Conservation (phyloP, 2,888 invertebrate genomes). For the Chalcis sispes region DNA sequence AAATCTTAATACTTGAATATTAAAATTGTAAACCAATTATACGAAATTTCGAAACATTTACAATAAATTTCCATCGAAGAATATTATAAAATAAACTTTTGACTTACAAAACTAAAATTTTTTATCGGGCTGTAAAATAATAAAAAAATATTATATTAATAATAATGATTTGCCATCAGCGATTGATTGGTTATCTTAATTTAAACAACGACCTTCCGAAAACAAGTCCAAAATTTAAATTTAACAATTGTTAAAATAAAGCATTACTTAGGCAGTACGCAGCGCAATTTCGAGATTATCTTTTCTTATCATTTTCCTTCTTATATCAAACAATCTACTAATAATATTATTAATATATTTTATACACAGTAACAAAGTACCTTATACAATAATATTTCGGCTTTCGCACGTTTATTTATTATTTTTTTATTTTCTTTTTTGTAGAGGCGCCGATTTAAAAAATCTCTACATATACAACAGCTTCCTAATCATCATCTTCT, state of each 20-base stretch:
- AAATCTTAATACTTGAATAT: slow-evolving; percentile 39
- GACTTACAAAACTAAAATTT: slow-evolving; percentile 13
- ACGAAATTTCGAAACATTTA: not conserved
- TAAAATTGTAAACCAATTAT: slow-evolving; percentile 30
- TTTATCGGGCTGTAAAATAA: slow-evolving; percentile 19
- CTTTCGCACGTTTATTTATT: slow-evolving; percentile 7
- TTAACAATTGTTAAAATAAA: slow-evolving; percentile 20
- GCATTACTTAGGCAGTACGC: slow-evolving; percentile 44
- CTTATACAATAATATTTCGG: slow-evolving; percentile 23
- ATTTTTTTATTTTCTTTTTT: too few species aligned
- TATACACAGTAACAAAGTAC: slow-evolving; percentile 51
- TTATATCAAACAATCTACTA: slow-evolving; percentile 46
- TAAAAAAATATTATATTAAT: not conserved
- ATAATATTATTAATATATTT: slow-evolving; percentile 38
- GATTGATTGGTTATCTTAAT: slow-evolving; percentile 3
- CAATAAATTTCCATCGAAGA: slow-evolving; percentile 11
- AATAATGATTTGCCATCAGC: slow-evolving; percentile 40
- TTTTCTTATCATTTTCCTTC: not conserved
- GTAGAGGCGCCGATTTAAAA: slow-evolving; percentile 40
- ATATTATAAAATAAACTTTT: slow-evolving; percentile 13
- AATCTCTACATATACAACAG: slow-evolving; percentile 30
- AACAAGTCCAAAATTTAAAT: slow-evolving; percentile 44
- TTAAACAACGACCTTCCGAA: slow-evolving; percentile 44
- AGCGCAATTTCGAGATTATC: slow-evolving; percentile 37
- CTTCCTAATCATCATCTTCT: not conserved